Base-by-base conservation (phyloP, 2,797 vertebrate species). In the Channa striata region DNA sequence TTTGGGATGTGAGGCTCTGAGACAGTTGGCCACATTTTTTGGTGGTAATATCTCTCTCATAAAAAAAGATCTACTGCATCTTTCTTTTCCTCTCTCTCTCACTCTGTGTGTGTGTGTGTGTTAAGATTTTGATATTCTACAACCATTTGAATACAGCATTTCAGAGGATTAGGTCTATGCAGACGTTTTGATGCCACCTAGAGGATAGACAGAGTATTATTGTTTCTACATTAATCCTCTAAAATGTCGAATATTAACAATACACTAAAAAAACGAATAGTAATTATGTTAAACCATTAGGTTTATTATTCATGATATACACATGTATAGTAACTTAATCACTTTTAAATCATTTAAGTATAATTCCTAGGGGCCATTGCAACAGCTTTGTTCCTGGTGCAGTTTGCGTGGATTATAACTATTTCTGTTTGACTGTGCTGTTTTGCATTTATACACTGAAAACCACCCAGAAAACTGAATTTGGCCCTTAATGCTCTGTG, bases 131-230 rank as follows among this genome's bases (percentile, higher is more conserved):
- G 14, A 7, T 42, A 9, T 17, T 49, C 25, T 10, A 30, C 25
- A 23, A 11, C 16, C 14, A 43, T n/a, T 14, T 10, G 40, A 37
- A 0, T 4, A 2, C 36, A 11, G 23, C 19, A 33, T 52, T 23
- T 16, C 14, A 39, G 33, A 39, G 23, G 11, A 9, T 7, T 14
- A 19, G 47, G 12, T 6, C 19, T 40, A 19, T 65, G 2, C 16
- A 51, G 71, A 42, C 21, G 47, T 40, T 74, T 58, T 80, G 78
- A 56, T 56, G 52, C 82, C 88, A 74, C 40, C 85, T 72, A 72
- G 48, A 70, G 85, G 46, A 21, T 17, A 0, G 33, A 0, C 1
- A 5, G 6, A 30, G 1, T 23, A 8, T 0, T 57, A 6, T 8
- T 48, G n/a, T n/a, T 67, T 2, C 46, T 54, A 0, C 0, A 33